These are phyloP conservation scores for Osmerus eperlanus DNA, from an alignment of 2,113 vertebrate species.

Conservation along the genomic window DNA sequence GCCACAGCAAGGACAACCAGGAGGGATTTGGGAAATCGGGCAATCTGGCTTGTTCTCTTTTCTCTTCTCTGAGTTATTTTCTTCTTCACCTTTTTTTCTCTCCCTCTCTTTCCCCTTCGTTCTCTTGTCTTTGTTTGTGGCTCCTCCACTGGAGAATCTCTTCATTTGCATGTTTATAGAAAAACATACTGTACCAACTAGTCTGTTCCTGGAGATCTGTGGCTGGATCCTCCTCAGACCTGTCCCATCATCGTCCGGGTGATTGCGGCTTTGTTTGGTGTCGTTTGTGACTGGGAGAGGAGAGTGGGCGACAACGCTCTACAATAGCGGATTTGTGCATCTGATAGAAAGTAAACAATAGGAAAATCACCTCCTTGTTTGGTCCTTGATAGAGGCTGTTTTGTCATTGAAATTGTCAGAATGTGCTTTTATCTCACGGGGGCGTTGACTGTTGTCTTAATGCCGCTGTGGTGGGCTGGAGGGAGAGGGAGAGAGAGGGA, in stretches of 20 bases:
- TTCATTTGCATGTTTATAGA: slow-evolving; percentile 70
- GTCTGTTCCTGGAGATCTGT: slow-evolving; percentile 49
- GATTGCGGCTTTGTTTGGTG: slow-evolving; percentile 67
- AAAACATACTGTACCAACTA: slow-evolving; percentile 51
- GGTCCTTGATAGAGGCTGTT: slow-evolving; percentile 38
- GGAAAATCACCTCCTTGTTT: slow-evolving; percentile 47
- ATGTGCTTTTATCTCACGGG: not conserved
- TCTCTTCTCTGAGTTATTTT: slow-evolving; percentile 34
- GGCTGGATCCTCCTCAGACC: slow-evolving; percentile 45
- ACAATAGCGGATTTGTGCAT: slow-evolving; percentile 56
- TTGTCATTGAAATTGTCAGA: slow-evolving; percentile 11
- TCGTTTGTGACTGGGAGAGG: slow-evolving; percentile 58
- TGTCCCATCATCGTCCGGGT: slow-evolving; percentile 52
- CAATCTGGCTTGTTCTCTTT: slow-evolving; percentile 36
- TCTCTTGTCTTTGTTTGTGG: slow-evolving; percentile 32
- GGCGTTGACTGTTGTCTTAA: not conserved
- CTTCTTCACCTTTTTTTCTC: slow-evolving; percentile 18
- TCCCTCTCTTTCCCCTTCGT: slow-evolving; percentile 5
- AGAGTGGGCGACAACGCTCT: slow-evolving; percentile 45
- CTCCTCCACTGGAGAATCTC: slow-evolving; percentile 38
- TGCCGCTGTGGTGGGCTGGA: not conserved
- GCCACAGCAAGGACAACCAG: slow-evolving; percentile 3
- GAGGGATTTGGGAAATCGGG: slow-evolving; percentile 22
- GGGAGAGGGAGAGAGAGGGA: too few species aligned
- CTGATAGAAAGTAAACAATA: slow-evolving; percentile 36